Evolutionary conservation across 2,113 vertebrate genomes (phyloP), one percentile per base, ranked within the genome.

Genomic region (Malurus cyaneus): DNA sequence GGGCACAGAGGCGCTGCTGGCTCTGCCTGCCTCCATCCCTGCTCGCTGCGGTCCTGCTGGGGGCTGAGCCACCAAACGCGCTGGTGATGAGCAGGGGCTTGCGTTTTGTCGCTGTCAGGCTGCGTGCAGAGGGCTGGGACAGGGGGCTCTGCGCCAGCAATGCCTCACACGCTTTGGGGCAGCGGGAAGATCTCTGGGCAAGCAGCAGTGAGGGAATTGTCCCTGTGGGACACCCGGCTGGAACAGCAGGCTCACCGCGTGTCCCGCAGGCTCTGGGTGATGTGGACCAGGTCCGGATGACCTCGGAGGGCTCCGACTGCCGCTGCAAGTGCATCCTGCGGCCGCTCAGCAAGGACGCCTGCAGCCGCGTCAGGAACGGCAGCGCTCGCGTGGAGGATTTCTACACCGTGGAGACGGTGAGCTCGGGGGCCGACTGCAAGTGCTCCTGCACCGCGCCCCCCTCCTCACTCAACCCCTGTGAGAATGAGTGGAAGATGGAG

Each of bases 291-390:
- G 99, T 99, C n/a, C 98, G 98, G 59, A 99, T 99, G 99, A 99
- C 98, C 1, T 99, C 99, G 0, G 99, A 99, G 96, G 99, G 99
- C 78, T 99, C 99, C 0, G 99, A 99, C 98, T 99, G 99, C 97
- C 99, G 99, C 94, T 99, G 99, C 85, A 99, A 99, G 97, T 99
- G 99, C 96, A 99, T 99, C 98, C 98, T 99, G 99, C 96, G 99
- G 6, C 99, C 99, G 0, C 98, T 99, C 25, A 99, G 98, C 97
- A 98, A 97, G 86, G 99, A 99, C 3, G 99, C 99, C 6, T 99
- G 99, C 94, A 95, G 96, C 92, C 98, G 98, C 5, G 97, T 99
- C 91, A 97, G 98, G 52, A 98, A 54, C 2, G 99, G 99, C 77
- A 98, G 96, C 3, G 91, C 97, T 1, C 97, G 98, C 0, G 98